Base-by-base conservation (phyloP, 30 jellyfish, hydroid and myxozoan genomes). In the Sanderia malayensis region DNA sequence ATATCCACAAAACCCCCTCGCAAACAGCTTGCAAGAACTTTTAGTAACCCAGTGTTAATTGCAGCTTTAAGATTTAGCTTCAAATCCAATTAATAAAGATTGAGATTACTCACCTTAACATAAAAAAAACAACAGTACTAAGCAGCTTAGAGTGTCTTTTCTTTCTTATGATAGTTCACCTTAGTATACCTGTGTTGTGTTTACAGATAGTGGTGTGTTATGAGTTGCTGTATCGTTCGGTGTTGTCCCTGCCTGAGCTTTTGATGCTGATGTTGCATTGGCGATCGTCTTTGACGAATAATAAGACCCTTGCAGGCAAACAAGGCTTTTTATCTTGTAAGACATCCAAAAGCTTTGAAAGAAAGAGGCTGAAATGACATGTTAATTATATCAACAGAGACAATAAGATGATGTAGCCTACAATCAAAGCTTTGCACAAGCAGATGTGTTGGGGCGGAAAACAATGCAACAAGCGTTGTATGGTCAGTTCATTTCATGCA, bases 391-490 rank as follows among this genome's bases (percentile, higher is more conserved):
- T 62, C 67, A 61, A 63, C 30, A 27, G 72, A 64, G 67, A 47
- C 44, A 52, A 17, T 3, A 76, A 79, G 62, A 62, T 76, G 55
- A 68, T 61, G 31, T 61, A 61, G 52, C 73, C 46, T 62, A 68
- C 71, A 76, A 46, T 76, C 87, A 76, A 76, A 61, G 37, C 61
- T 26, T 7, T 8, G 72, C 30, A 76, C 31, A 32, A 63, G 74
- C 87, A 76, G 87, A 76, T 76, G 87, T 76, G 61, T 47, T 32
- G 61, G 33, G 74, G 32, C 24, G 44, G 28, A n/a, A 66, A 68
- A 65, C 78, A 74, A 76, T 6, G 80, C 72, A 20, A 45, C 64
- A 45, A 44, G 53, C 73, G 77, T 37, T 76, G 87, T 52, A 61
- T 61, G 67, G 53, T 62, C 41, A 46, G 87, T 46, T 65, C 64